A percentile compares a stretch with the other conserved stretches of the same genome.
phyloP scores from a whole-genome alignment of 2,797 vertebrate species.

The Paramormyrops hopkinsi region DNA sequence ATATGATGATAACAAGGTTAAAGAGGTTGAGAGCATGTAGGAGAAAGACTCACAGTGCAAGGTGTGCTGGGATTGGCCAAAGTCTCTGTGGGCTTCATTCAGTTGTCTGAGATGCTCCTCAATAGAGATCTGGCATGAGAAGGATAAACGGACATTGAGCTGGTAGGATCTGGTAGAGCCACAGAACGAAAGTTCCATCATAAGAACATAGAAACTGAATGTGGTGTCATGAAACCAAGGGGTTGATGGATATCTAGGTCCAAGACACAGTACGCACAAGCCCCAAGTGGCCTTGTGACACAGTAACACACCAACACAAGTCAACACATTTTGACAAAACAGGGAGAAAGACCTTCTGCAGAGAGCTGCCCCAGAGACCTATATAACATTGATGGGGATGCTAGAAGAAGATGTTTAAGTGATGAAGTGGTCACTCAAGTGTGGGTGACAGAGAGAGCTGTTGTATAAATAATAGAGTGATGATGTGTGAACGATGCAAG shows the following conservation, averaged over 20 bases:
- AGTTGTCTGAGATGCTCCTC: slow-evolving; percentile 85
- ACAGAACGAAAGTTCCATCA: background rate
- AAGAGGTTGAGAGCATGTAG: background rate
- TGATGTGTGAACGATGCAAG: background rate
- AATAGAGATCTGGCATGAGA: slow-evolving; percentile 71
- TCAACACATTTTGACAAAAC: background rate
- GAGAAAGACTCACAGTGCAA: slow-evolving; percentile 73
- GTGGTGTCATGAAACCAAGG: background rate
- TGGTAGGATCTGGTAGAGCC: background rate
- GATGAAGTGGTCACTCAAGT: background rate
- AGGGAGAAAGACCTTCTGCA: background rate
- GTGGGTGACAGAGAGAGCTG: slow-evolving; percentile 2
- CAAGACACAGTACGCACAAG: background rate
- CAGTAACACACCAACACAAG: background rate
- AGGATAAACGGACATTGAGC: slow-evolving; percentile 1
- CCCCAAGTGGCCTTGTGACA: background rate
- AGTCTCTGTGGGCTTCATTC: slow-evolving; percentile 84
- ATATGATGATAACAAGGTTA: background rate
- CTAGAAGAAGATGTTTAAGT: background rate
- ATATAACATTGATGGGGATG: background rate
- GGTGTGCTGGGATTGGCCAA: slow-evolving; percentile 76
- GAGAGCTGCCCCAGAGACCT: background rate
- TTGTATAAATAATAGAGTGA: background rate
- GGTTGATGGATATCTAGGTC: background rate
- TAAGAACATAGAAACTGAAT: background rate